Evolutionary conservation across 2,113 vertebrate genomes (phyloP), one percentile per base, ranked within the genome.

Genomic region (Etheostoma spectabile): DNA sequence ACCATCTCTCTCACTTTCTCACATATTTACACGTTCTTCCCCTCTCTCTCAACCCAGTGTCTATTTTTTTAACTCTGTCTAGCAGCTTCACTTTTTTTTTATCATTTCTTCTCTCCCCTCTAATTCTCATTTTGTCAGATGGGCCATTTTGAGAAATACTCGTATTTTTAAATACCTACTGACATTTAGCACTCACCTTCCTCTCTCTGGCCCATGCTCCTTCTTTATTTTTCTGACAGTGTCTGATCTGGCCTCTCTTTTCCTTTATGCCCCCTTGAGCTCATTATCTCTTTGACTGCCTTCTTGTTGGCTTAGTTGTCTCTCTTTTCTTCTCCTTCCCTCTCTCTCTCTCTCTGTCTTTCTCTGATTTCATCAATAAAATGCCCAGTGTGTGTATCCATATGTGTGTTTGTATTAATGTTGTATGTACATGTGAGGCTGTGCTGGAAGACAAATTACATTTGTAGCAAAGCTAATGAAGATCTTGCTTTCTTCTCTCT

Each of bases 391-490:
- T 73, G 66, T 63, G 71, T 79, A 53, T 89, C 53, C 8, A 12
- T 12, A 60, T 60, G 73, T 51, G 82, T 62, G 62, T 79, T 62
- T 69, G 49, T 27, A 45, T 64, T 84, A 30, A 65, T 83, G 81
- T 77, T 67, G 77, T 24, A 60, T 79, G 30, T n/a, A 48, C 51
- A 60, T 55, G 52, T 27, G 56, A 76, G 52, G 48, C 80, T 66
- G 56, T 63, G 71, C 27, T 48, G 55, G 71, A 86, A 90, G 74
- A 91, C 84, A 90, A 87, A 91, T 92, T 42, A 82, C 72, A 52
- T 83, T 86, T 78, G 72, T 88, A 74, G 85, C 83, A 85, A 81
- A 84, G 84, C 86, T 93, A 91, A 91, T 91, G 88, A 91, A 89
- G 87, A 89, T 85, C 83, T 91, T 90, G 66, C 69, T 87, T 87